These are phyloP conservation scores for Colostygia pectinataria DNA, from an alignment of 2,888 invertebrate genomes.

Conservation along the genomic window DNA sequence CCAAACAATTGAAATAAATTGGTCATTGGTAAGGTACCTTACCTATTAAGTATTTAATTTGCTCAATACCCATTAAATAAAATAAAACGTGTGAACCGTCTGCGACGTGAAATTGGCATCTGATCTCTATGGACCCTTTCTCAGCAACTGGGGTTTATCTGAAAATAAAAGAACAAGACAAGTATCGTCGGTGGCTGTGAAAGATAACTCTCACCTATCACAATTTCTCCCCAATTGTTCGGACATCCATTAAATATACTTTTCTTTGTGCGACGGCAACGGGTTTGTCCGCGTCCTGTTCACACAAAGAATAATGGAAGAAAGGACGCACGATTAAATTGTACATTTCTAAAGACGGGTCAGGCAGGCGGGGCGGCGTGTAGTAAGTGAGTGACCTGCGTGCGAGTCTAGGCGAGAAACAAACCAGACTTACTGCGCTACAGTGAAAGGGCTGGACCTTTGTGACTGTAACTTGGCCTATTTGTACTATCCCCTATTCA, in stretches of 20 bases:
- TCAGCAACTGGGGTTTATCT: conserved; percentile 60
- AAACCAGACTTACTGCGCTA: conserved; percentile 28
- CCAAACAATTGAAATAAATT: too few relatives aligned
- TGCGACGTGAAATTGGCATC: conserved; percentile 64
- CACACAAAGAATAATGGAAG: conserved; percentile 67
- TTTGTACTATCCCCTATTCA: conserved; percentile 35
- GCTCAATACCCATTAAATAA: too few relatives aligned
- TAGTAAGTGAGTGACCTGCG: conserved; percentile 5
- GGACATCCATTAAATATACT: conserved; percentile 70
- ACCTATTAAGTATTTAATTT: too few relatives aligned
- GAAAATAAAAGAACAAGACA: conserved; percentile 65
- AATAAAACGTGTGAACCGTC: conserved; percentile 13
- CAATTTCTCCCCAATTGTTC: conserved; percentile 77
- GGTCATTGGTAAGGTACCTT: too few relatives aligned
- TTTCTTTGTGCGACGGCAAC: conserved; percentile 67
- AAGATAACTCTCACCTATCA: conserved; percentile 81
- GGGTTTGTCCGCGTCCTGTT: conserved; percentile 67
- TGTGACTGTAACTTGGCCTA: conserved; percentile 31
- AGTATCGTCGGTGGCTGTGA: conserved; percentile 62
- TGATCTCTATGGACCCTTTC: conserved; percentile 64
- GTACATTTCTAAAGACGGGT: conserved; percentile 63
- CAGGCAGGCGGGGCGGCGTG: conserved; percentile 52
- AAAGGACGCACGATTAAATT: conserved; percentile 70
- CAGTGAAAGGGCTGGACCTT: conserved; percentile 33
- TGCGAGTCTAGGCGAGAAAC: conserved; percentile 21